Evolutionary conservation across 2,888 invertebrate genomes (phyloP), one percentile per base, ranked within the genome.

Genomic region (Danaus chrysippus): DNA sequence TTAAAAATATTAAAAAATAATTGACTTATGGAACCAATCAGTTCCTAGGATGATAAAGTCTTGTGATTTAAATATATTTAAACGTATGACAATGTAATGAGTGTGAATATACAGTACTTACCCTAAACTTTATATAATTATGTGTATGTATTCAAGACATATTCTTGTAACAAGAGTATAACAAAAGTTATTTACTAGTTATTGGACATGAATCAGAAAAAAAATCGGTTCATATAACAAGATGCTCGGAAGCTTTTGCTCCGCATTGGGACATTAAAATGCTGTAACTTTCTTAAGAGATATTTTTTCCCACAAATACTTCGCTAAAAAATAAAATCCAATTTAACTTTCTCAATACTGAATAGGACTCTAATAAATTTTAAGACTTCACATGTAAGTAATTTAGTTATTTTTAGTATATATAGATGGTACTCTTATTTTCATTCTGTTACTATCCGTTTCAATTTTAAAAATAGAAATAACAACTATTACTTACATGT

Each of bases 301-400:
- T 9, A 13, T 42, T 44, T 56, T 56, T 56, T 53, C 53, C 23
- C 55, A 42, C 53, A 42, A 59, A 56, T 42, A 41, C 17, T 15
- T 61, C 17, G 54, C 34, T 59, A 34, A 59, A 54, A 58, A 55
- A 56, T 58, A 61, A 57, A 53, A 52, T 55, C 57, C 52, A 62
- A 62, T 62, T 62, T 46, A 65, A 65, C 62, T 65, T 62, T 15
- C 41, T 43, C 58, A 60, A 58, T 62, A 59, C 59, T 62, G 54
- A 59, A 43, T 54, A 44, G 43, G 49, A 49, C 17, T 49, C 17
- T 10, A 49, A 12, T n/a, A 13, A 13, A n/a, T 49, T 49, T 17
- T 34, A 34, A 34, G 23, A 34, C 8, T 34, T 34, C 56, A 19
- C 56, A 52, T 52, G 58, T 10, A 15, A 61, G 44, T 52, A 64